Percentiles rank a stretch among this genome's conserved stretches.
These are phyloP conservation scores for Acleris holmiana DNA, from an alignment of 2,888 invertebrate species.

Conservation along the genomic window DNA sequence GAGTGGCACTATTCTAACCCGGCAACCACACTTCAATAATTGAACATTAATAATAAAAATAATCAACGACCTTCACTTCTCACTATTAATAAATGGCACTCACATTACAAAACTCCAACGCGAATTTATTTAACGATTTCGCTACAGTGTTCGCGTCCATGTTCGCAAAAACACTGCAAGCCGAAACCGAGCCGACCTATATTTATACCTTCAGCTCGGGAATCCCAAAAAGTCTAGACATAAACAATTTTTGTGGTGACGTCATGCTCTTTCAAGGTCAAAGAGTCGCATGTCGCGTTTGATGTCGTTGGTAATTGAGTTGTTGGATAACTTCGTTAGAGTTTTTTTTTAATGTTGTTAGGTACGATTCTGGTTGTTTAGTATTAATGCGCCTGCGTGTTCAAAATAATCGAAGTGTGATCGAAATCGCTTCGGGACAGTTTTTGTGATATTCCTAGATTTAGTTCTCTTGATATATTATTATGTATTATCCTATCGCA, in stretches of 20 bases:
- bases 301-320: not conserved
- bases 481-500: too few relatives aligned
- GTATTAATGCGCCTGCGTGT: too few relatives aligned
- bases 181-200: not conserved
- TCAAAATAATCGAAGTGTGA: too few relatives aligned
- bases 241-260: not conserved
- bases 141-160: slow-evolving; percentile 6
- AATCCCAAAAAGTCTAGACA: not conserved
- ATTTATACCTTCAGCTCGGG: not conserved
- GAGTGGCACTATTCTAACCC: too few relatives aligned
- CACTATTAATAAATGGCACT: slow-evolving; percentile 23
- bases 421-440: too few relatives aligned
- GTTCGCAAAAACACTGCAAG: not conserved
- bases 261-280: not conserved
- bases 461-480: too few relatives aligned
- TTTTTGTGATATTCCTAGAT: too few relatives aligned
- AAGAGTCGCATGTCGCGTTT: not conserved
- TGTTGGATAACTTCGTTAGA: not conserved
- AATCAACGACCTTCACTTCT: slow-evolving; percentile 1
- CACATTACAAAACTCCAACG: slow-evolving; percentile 55
- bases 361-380: not conserved
- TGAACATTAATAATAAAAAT: not conserved
- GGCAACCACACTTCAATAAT: too few relatives aligned
- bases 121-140: slow-evolving; percentile 37
- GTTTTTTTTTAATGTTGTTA: not conserved